Evolutionary conservation across 2,888 invertebrate species (phyloP).

Genomic region (Drosophila algonquin): DNA sequence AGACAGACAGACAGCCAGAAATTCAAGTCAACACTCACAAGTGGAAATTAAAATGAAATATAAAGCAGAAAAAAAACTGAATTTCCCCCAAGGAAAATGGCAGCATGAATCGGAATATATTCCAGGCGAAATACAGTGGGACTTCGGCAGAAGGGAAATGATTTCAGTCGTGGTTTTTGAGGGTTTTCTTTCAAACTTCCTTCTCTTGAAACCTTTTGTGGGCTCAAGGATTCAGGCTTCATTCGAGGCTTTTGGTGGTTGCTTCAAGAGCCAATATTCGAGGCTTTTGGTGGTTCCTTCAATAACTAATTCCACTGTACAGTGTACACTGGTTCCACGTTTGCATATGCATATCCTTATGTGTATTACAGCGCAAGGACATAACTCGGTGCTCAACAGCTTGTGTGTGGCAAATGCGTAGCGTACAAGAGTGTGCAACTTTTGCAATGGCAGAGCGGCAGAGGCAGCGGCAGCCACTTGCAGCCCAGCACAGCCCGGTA

Average conservation of each 20-base stretch:
- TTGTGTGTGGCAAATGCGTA: constrained; percentile 43
- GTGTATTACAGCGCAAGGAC: constrained; percentile 58
- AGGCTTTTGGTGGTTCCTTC: background rate
- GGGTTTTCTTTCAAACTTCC: too few species aligned
- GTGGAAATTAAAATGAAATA: constrained; percentile 67
- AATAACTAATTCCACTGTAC: background rate
- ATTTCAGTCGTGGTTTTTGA: too few species aligned
- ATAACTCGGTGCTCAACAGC: constrained; percentile 73
- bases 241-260: too few species aligned
- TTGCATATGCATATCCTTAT: constrained; percentile 1
- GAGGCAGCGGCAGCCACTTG: constrained; percentile 60
- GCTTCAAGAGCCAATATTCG: background rate
- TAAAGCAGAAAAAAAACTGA: constrained; percentile 9
- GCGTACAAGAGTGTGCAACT: constrained; percentile 52
- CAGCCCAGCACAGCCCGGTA: constrained; percentile 60
- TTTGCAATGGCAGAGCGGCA: constrained; percentile 22
- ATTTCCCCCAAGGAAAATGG: background rate
- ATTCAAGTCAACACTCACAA: constrained; percentile 60
- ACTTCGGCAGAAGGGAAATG: background rate
- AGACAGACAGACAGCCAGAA: constrained; percentile 33
- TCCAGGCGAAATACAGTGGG: background rate
- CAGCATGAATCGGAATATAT: constrained; percentile 1
- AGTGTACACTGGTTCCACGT: constrained; percentile 6
- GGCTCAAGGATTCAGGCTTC: too few species aligned
- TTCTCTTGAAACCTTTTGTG: too few species aligned